phyloP scores from a whole-genome alignment of 2,113 vertebrate species.

The Telmatochromis brichardi region DNA sequence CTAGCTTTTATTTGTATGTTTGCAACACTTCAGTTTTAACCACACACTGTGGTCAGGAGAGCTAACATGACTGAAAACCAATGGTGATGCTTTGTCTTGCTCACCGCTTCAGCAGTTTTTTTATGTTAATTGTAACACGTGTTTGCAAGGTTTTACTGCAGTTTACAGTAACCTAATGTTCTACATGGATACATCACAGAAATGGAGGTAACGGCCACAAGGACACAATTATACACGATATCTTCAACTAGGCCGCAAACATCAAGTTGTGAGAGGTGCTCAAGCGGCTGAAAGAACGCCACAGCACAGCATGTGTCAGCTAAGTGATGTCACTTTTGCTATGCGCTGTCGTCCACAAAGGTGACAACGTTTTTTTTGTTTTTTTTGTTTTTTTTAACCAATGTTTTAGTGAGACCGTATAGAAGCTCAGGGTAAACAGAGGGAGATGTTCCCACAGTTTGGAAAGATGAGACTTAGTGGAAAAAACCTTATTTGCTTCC shows the following conservation, averaged over 20 bases:
- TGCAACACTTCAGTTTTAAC: neutral
- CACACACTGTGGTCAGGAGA: neutral
- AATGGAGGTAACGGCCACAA: fast-evolving
- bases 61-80: neutral
- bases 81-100: fast-evolving
- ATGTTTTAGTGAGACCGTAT: neutral
- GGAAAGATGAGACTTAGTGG: neutral
- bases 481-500: neutral
- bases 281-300: neutral
- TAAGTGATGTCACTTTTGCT: neutral
- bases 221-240: fast-evolving
- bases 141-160: neutral
- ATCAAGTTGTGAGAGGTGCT: neutral
- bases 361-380: fast-evolving
- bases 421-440: neutral
- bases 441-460: neutral
- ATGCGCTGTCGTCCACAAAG: neutral
- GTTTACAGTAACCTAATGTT: neutral
- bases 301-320: neutral
- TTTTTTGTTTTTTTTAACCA: neutral
- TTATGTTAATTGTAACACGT: neutral
- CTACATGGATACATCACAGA: neutral
- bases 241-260: neutral
- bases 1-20: neutral
- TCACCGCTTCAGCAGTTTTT: neutral